Evolutionary conservation across 2,113 vertebrate species (phyloP).

Genomic region (Corynorhinus townsendii): DNA sequence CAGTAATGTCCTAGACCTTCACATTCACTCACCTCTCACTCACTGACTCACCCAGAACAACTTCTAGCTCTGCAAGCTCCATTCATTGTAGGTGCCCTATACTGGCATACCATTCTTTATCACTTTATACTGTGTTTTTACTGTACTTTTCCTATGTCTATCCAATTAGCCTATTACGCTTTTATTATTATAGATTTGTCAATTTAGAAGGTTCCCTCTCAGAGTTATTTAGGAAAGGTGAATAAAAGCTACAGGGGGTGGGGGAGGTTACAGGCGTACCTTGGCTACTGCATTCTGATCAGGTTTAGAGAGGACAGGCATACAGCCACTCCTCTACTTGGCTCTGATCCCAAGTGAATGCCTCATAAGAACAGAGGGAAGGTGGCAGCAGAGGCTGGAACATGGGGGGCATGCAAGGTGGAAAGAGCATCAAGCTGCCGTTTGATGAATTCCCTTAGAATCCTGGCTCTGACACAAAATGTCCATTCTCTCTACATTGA

Average conservation of each 20-base stretch:
- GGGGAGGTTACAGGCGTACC: neutral
- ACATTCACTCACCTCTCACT: neutral
- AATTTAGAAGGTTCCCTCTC: neutral
- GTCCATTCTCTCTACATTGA: neutral
- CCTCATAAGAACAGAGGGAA: neutral
- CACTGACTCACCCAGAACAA: neutral
- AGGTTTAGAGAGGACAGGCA: neutral
- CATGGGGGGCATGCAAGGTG: neutral
- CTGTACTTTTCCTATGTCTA: neutral
- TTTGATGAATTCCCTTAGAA: neutral
- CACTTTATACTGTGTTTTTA: neutral
- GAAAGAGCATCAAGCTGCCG: neutral
- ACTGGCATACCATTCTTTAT: neutral
- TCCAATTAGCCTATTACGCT: too few relatives aligned
- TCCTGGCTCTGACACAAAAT: neutral
- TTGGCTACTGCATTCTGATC: neutral
- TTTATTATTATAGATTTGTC: neutral
- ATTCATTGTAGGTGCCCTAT: neutral
- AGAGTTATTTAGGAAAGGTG: neutral
- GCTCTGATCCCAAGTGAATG: neutral
- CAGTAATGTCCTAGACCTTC: neutral
- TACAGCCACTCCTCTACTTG: neutral
- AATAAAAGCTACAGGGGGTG: neutral
- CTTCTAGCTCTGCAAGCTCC: neutral
- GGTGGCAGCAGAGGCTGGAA: neutral